These are phyloP conservation scores for Chloropsis hardwickii DNA, from an alignment of 2,113 vertebrate genomes.

Conservation along the genomic window DNA sequence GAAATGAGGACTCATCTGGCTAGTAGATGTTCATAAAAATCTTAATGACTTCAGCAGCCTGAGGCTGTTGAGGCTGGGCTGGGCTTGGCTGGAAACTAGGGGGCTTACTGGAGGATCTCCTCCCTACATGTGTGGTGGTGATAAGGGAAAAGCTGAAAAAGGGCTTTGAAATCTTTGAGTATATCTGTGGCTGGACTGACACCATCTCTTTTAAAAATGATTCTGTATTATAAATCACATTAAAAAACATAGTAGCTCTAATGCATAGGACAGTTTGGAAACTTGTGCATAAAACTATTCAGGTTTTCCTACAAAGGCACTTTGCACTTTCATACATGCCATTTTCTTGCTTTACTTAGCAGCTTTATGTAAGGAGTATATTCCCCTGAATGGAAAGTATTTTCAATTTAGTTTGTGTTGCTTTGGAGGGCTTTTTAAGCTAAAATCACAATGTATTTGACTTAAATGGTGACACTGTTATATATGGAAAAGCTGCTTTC, in stretches of 20 bases:
- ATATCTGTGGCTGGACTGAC: background rate
- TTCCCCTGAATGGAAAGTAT: background rate
- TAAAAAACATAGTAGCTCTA: background rate
- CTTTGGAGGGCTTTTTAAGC: background rate
- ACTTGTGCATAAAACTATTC: background rate
- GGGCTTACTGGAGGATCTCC: background rate
- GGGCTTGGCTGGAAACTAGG: background rate
- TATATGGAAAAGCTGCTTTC: background rate
- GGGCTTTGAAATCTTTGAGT: background rate
- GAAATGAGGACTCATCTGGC: constrained; percentile 40
- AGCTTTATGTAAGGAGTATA: background rate
- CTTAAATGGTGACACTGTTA: background rate
- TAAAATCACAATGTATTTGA: background rate
- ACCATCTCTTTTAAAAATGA: background rate
- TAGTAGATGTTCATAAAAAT: constrained; percentile 42
- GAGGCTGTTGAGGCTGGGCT: background rate
- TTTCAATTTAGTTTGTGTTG: constrained; percentile 26
- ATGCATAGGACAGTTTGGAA: background rate
- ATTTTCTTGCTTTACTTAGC: background rate
- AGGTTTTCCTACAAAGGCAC: background rate
- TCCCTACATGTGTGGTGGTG: background rate
- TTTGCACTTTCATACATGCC: background rate
- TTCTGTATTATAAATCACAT: background rate
- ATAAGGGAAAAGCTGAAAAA: background rate
- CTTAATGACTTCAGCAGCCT: constrained; percentile 47